phyloP scores from a whole-genome alignment of 2,797 vertebrate species.

The Myiotriccus ornatus region DNA sequence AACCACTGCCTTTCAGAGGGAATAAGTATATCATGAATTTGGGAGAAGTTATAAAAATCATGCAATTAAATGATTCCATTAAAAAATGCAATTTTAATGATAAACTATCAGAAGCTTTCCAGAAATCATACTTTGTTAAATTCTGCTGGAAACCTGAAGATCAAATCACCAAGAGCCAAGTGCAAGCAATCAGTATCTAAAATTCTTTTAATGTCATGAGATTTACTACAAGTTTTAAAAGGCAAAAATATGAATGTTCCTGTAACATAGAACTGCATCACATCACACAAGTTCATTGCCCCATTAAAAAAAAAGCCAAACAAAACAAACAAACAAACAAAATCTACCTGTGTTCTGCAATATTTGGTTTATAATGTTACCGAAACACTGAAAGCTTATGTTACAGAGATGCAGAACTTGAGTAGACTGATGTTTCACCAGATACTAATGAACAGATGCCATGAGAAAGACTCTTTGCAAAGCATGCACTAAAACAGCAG shows the following conservation, averaged over 20 bases:
- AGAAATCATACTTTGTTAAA: conserved; percentile 68
- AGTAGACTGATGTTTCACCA: conserved; percentile 38
- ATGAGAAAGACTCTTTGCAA: conserved; percentile 24
- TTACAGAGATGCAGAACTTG: not conserved
- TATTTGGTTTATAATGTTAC: conserved; percentile 38
- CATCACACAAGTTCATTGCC: conserved; percentile 31
- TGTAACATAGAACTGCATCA: conserved; percentile 7
- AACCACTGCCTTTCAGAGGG: conserved; percentile 37
- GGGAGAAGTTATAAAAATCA: conserved; percentile 56
- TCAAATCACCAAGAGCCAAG: conserved; percentile 64
- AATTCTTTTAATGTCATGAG: conserved; percentile 51
- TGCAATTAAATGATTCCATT: not conserved
- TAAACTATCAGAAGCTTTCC: conserved; percentile 47
- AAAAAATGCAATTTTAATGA: conserved; percentile 63
- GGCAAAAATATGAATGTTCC: conserved; percentile 44
- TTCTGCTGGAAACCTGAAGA: conserved; percentile 66
- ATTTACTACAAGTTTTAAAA: conserved; percentile 59
- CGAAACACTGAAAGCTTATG: conserved; percentile 39
- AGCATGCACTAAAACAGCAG: conserved; percentile 37
- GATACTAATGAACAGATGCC: conserved; percentile 9
- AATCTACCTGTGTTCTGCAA: not conserved
- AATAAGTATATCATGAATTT: conserved; percentile 41
- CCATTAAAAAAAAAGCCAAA: not conserved
- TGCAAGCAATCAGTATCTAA: conserved; percentile 63
- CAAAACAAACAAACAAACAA: not conserved